phyloP scores from a whole-genome alignment of 2,113 vertebrate species.

The Neofelis nebulosa region DNA sequence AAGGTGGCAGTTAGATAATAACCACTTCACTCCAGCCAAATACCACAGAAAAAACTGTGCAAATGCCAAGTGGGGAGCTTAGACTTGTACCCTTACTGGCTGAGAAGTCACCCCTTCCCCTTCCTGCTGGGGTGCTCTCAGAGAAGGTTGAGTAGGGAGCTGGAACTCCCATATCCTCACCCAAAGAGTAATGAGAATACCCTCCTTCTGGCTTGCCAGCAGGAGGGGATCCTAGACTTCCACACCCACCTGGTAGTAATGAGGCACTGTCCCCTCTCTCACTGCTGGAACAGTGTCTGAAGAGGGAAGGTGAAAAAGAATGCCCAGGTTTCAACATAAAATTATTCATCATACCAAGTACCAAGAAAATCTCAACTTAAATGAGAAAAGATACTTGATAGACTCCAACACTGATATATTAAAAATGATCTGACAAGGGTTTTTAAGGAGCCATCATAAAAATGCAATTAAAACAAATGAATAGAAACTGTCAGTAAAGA shows the following conservation, averaged over 20 bases:
- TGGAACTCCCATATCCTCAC: background rate
- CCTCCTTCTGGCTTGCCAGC: background rate
- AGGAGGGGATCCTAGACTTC: background rate
- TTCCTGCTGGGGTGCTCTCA: background rate
- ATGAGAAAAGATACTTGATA: constrained; percentile 28
- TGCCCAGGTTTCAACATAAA: constrained; percentile 23
- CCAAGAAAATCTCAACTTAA: constrained; percentile 40
- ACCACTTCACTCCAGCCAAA: constrained; percentile 6
- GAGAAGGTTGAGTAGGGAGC: background rate
- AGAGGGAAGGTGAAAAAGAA: background rate
- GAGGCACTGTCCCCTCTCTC: background rate
- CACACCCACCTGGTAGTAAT: background rate
- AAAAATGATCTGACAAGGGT: constrained; percentile 43
- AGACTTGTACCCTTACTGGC: background rate
- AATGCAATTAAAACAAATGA: constrained; percentile 53
- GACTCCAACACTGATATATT: background rate
- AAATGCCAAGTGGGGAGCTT: constrained; percentile 44
- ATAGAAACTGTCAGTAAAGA: constrained; percentile 25
- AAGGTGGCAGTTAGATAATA: background rate
- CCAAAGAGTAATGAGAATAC: constrained; percentile 28
- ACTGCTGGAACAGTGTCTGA: background rate
- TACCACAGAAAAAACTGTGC: constrained; percentile 28
- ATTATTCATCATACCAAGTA: constrained; percentile 33
- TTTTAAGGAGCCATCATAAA: constrained; percentile 50
- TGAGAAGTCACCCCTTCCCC: background rate